These are phyloP conservation scores for Chionis minor DNA, from an alignment of 2,113 vertebrate genomes.

Conservation along the genomic window DNA sequence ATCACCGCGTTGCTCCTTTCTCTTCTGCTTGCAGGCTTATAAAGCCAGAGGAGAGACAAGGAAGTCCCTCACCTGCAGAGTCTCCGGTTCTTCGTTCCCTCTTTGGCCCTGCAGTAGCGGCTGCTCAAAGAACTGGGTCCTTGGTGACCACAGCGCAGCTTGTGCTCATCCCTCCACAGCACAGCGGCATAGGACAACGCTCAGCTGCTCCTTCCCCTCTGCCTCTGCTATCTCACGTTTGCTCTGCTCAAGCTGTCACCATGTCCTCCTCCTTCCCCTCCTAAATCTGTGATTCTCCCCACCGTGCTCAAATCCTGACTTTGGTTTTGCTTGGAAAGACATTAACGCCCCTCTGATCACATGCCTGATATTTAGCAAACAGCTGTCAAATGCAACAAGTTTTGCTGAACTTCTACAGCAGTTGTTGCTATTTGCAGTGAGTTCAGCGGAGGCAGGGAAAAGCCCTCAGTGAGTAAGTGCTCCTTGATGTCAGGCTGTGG, in stretches of 20 bases:
- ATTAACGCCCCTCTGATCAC: accelerated
- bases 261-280: background rate
- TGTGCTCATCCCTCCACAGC: background rate
- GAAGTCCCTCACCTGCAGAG: background rate
- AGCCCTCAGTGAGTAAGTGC: background rate
- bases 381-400: background rate
- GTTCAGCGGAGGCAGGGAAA: background rate
- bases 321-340: background rate
- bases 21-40: background rate
- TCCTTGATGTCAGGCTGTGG: background rate
- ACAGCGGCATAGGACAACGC: accelerated
- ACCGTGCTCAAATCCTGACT: background rate
- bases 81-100: background rate
- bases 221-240: background rate
- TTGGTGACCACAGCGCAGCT: background rate
- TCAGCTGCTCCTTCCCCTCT: background rate
- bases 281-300: background rate
- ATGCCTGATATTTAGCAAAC: background rate
- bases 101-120: background rate
- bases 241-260: background rate
- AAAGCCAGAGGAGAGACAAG: background rate
- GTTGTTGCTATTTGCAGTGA: background rate
- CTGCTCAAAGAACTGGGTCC: background rate
- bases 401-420: background rate
- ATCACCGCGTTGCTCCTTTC: background rate